phyloP scores from a whole-genome alignment of 2,888 invertebrate species.

The Drosophila suboccidentalis region DNA sequence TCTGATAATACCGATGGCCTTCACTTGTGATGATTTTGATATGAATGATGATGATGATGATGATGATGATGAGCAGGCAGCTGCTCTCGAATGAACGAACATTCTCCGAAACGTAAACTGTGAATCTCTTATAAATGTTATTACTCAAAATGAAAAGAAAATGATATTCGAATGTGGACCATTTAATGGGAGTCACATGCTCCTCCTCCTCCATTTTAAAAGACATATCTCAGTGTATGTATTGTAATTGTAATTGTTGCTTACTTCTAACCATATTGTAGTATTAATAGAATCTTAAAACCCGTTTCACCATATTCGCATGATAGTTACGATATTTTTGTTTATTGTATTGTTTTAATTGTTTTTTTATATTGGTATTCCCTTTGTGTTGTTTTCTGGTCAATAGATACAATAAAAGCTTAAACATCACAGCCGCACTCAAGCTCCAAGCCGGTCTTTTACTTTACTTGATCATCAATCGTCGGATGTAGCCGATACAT shows the following conservation, averaged over 20 bases:
- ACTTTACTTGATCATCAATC: conserved; percentile 11
- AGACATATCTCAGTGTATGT: conserved; percentile 34
- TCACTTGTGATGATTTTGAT: conserved; percentile 46
- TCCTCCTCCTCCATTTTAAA: conserved; percentile 10
- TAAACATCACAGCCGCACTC: conserved; percentile 54
- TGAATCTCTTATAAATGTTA: conserved; percentile 43
- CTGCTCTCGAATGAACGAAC: conserved; percentile 7
- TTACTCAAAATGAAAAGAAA: conserved; percentile 8
- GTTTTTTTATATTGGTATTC: conserved; percentile 10
- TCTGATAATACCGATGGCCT: conserved; percentile 47
- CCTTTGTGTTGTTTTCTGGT: conserved; percentile 31
- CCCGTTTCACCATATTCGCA: conserved; percentile 3
- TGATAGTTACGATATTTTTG: conserved; percentile 4
- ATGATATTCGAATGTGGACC: conserved; percentile 44
- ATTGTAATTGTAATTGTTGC: conserved; percentile 35
- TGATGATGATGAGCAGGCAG: conserved; percentile 16
- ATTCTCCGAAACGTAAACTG: conserved; percentile 23
- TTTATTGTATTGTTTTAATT: not conserved
- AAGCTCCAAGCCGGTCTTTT: conserved; percentile 25
- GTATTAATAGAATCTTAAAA: conserved; percentile 27
- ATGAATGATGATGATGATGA: conserved; percentile 5
- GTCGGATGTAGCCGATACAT: conserved; percentile 30
- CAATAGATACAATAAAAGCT: conserved; percentile 54
- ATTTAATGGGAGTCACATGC: conserved; percentile 16
- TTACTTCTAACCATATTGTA: conserved; percentile 20